phyloP scores from a whole-genome alignment of 2,797 vertebrate genomes.

The Myripristis murdjan region DNA sequence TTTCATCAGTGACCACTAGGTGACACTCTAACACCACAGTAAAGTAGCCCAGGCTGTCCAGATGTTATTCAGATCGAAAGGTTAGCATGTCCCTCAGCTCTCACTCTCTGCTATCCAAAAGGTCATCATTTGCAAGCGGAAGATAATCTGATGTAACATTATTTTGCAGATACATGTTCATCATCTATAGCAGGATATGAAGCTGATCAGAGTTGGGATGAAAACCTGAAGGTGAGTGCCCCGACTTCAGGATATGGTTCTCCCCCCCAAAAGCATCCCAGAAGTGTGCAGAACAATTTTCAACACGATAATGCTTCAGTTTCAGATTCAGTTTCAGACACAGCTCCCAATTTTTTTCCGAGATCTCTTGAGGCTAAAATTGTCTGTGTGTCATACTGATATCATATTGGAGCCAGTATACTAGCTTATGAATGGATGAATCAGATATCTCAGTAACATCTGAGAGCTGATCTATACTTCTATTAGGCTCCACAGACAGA shows the following conservation, averaged over 20 bases:
- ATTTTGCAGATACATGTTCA: constrained; percentile 60
- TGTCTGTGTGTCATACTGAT: constrained; percentile 16
- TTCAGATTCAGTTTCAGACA: neutral
- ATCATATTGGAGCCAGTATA: constrained; percentile 21
- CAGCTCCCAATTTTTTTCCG: constrained; percentile 23
- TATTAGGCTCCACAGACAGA: constrained; percentile 46
- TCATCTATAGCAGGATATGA: constrained; percentile 14
- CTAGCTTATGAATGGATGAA: constrained; percentile 44
- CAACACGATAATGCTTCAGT: neutral
- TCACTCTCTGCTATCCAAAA: constrained; percentile 67
- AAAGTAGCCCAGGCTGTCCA: constrained; percentile 30
- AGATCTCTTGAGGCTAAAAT: constrained; percentile 30
- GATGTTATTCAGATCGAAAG: constrained; percentile 71
- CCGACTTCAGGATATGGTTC: constrained; percentile 33
- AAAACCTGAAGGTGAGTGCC: too few relatives aligned
- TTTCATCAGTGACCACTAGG: constrained; percentile 59
- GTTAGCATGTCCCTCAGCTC: constrained; percentile 64
- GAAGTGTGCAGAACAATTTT: constrained; percentile 16
- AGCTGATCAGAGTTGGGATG: constrained; percentile 55
- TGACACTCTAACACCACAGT: constrained; percentile 72
- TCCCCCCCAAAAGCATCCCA: constrained; percentile 7
- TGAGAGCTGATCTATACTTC: constrained; percentile 66
- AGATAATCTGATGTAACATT: constrained; percentile 70
- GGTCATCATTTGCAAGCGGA: constrained; percentile 71
- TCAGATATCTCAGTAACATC: constrained; percentile 60